These are phyloP conservation scores for Enteromius radiatus DNA, from an alignment of 2,797 vertebrate genomes.

Conservation along the genomic window DNA sequence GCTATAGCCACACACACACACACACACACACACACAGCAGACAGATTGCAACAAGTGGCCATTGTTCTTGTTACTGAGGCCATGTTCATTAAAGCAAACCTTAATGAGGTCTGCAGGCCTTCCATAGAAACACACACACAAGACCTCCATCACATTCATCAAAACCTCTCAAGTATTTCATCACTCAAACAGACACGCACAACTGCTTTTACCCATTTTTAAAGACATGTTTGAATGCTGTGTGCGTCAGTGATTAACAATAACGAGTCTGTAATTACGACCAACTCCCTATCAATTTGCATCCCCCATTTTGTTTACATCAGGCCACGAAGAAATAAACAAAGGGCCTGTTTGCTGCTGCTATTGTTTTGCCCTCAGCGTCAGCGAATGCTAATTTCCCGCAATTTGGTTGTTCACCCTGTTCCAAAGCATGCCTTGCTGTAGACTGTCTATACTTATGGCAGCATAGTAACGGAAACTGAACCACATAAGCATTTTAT, in stretches of 20 bases:
- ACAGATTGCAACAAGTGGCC: constrained; percentile 67
- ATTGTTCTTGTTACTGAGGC: constrained; percentile 70
- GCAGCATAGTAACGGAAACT: not conserved
- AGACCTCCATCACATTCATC: constrained; percentile 43
- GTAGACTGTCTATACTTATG: not conserved
- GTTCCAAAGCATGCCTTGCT: constrained; percentile 13
- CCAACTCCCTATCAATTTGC: constrained; percentile 67
- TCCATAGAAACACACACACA: constrained; percentile 18
- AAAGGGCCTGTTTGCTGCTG: constrained; percentile 53
- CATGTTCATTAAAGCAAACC: constrained; percentile 67
- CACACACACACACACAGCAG: not conserved
- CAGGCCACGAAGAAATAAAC: constrained; percentile 68
- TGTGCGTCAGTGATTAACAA: constrained; percentile 72
- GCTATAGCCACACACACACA: constrained; percentile 8
- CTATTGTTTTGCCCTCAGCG: constrained; percentile 54
- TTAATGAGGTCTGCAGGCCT: constrained; percentile 69
- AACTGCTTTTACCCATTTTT: constrained; percentile 43
- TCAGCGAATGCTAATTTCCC: constrained; percentile 22
- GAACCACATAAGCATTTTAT: not conserved
- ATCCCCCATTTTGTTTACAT: constrained; percentile 67
- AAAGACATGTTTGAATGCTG: constrained; percentile 67
- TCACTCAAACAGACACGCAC: constrained; percentile 29
- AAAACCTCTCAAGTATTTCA: constrained; percentile 18
- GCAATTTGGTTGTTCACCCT: constrained; percentile 6
- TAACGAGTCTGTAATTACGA: constrained; percentile 71